phyloP scores from a whole-genome alignment of 2,797 vertebrate species.

The Tangara arthus region DNA sequence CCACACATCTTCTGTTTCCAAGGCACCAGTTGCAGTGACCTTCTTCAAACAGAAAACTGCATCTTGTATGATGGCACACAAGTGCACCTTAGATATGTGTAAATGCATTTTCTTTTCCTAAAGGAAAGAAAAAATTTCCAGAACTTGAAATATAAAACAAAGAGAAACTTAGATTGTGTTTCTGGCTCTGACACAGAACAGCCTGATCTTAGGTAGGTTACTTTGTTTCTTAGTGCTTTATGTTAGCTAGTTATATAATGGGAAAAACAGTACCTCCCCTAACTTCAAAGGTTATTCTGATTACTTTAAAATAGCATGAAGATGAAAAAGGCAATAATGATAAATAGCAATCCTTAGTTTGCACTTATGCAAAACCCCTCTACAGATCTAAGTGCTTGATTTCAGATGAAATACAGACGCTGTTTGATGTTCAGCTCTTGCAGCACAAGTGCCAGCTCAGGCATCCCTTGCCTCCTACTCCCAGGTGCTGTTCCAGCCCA shows the following conservation, averaged over 20 bases:
- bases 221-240: neutral
- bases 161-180: neutral
- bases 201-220: neutral
- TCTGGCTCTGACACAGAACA: neutral
- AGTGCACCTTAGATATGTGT: accelerated
- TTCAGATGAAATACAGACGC: constrained; percentile 22
- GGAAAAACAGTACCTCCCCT: constrained; percentile 7
- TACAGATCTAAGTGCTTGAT: constrained; percentile 35
- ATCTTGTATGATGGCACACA: neutral
- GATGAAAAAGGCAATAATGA: constrained; percentile 60
- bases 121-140: neutral
- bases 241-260: neutral
- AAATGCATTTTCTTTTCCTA: neutral
- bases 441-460: neutral
- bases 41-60: neutral
- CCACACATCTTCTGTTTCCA: neutral
- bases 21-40: neutral
- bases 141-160: neutral
- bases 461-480: constrained; percentile 28
- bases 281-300: constrained; percentile 47
- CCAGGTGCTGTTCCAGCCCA: neutral
- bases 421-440: constrained; percentile 22
- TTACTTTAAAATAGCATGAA: constrained; percentile 12
- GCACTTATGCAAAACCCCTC: constrained; percentile 59
- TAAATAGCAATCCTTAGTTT: constrained; percentile 42